Conservation (phyloP, 2,888 invertebrate species). For the Falcaria lacertinaria region DNA sequence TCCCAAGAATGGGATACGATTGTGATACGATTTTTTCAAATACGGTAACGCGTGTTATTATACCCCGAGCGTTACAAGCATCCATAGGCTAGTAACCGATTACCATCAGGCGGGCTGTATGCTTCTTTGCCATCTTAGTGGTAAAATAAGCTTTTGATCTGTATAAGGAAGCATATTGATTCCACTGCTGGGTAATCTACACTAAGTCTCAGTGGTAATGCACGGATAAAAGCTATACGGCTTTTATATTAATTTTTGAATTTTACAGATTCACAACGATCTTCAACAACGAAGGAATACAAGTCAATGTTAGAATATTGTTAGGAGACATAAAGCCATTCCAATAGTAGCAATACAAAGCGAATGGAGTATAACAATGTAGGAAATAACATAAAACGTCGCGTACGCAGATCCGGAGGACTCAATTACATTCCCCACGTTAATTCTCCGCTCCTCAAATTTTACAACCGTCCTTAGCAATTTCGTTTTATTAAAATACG, state of each 20-base stretch:
- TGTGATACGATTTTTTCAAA: no score
- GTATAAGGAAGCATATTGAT: no score
- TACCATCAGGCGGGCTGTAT: no score
- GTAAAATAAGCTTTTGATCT: no score
- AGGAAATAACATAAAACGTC: slow-evolving; percentile 4
- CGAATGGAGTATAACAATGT: neutral
- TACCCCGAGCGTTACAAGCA: no score
- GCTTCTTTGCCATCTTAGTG: no score
- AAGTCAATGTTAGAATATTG: neutral
- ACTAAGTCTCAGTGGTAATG: no score
- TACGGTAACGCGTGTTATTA: no score
- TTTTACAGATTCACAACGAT: neutral
- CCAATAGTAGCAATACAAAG: neutral
- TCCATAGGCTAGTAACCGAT: no score
- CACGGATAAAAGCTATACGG: no score
- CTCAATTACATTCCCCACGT: slow-evolving; percentile 56
- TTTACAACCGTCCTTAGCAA: slow-evolving; percentile 64
- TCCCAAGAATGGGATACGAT: no score
- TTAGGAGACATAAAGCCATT: neutral
- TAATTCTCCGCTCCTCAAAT: slow-evolving; percentile 66
- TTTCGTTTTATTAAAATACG: slow-evolving; percentile 71
- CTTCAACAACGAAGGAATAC: neutral
- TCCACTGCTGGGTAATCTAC: no score
- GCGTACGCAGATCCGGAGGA: slow-evolving; percentile 47
- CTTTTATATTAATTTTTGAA: slow-evolving; percentile 9